Evolutionary conservation across 1,140 invertebrate species (phyloP).

Genomic region (Limonius californicus): DNA sequence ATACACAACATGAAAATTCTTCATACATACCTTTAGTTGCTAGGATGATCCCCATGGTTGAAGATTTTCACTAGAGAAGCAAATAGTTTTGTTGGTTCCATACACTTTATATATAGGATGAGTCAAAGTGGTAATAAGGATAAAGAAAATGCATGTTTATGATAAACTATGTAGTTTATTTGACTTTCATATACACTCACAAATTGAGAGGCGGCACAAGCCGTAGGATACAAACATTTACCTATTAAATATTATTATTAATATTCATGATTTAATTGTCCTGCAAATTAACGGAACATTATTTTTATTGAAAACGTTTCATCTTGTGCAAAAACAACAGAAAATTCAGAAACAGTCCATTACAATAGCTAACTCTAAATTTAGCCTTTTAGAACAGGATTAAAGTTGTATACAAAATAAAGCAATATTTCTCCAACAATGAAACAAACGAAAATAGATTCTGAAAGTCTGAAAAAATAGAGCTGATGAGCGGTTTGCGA

Average conservation of each 20-base stretch:
- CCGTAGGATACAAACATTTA: constrained; percentile 52
- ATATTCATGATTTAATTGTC: constrained; percentile 44
- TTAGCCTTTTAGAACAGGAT: background rate
- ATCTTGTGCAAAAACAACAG: background rate
- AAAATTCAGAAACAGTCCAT: constrained; percentile 2
- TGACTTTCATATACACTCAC: constrained; percentile 52
- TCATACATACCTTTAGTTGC: too few relatives aligned
- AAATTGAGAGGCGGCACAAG: constrained; percentile 49
- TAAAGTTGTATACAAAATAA: constrained; percentile 7
- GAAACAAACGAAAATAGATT: background rate
- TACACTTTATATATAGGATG: too few relatives aligned
- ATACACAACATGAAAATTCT: too few relatives aligned
- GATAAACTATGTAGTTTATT: constrained; percentile 52
- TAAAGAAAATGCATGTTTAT: constrained; percentile 30
- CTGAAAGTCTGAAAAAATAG: background rate
- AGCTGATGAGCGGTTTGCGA: background rate
- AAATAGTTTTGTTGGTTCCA: too few relatives aligned
- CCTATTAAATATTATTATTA: constrained; percentile 51
- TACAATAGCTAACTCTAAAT: constrained; percentile 3
- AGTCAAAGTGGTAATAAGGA: too few relatives aligned
- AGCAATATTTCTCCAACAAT: constrained; percentile 3
- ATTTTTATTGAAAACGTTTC: constrained; percentile 27
- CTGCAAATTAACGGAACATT: constrained; percentile 36
- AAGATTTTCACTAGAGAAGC: too few relatives aligned
- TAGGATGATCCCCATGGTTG: too few relatives aligned